Percentiles rank a stretch among this genome's conserved stretches.
These are phyloP conservation scores for Drosophila anceps DNA, from an alignment of 2,888 invertebrate genomes.

Conservation along the genomic window DNA sequence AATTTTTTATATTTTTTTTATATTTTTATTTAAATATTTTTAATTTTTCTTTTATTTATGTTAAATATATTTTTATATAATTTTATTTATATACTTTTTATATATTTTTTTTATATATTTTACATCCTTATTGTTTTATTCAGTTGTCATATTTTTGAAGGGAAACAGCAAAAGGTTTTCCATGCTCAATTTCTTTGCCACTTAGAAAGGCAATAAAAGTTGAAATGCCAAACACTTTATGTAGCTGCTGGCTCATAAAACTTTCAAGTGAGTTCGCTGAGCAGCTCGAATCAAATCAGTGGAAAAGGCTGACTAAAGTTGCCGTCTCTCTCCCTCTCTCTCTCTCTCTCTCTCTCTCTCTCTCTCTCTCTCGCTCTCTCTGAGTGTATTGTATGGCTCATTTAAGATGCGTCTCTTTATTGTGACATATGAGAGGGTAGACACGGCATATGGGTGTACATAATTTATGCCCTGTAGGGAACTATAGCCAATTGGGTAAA, in stretches of 20 bases:
- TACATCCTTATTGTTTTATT: neutral
- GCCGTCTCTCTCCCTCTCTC: neutral
- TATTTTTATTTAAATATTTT: too few species aligned
- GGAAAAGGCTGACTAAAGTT: constrained; percentile 10
- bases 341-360: neutral
- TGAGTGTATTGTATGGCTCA: constrained; percentile 41
- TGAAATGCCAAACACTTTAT: constrained; percentile 31
- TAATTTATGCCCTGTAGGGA: constrained; percentile 36
- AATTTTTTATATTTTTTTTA: neutral
- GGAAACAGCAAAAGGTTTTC: neutral
- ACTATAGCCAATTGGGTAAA: constrained; percentile 21
- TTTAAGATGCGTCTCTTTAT: constrained; percentile 45
- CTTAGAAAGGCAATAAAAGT: constrained; percentile 29
- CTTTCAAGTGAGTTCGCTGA: constrained; percentile 23
- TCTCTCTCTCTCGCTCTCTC: too few species aligned
- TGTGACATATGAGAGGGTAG: constrained; percentile 38
- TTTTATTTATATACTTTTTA: neutral
- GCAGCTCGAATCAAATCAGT: constrained; percentile 17
- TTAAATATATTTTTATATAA: neutral
- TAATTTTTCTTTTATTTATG: too few species aligned
- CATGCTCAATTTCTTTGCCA: constrained; percentile 13
- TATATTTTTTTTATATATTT: neutral
- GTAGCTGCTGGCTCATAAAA: constrained; percentile 40
- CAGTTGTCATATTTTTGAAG: neutral
- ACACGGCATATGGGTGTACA: constrained; percentile 4